Evolutionary conservation across 2,797 vertebrate genomes (phyloP), one percentile per base, ranked within the genome.

Genomic region (Labroides dimidiatus): DNA sequence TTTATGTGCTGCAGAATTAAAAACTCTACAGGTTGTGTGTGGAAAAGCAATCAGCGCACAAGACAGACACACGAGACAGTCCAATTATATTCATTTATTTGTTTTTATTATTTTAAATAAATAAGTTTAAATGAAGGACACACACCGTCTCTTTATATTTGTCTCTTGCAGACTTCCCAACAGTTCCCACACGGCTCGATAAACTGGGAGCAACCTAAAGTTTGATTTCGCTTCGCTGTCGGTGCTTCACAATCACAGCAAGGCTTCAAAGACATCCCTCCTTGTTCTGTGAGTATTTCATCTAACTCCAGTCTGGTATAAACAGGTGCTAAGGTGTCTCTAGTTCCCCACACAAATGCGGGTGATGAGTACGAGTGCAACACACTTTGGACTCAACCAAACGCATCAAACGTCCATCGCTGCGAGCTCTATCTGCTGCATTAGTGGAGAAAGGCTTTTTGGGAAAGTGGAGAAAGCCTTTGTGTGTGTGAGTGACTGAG

Each of bases 401-500:
- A 77, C 61, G 23, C 55, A 66, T 55, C 12, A 23, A 49, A 23
- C 6, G 68, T 66, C 48, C 51, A 57, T 68, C 15, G 48, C 47
- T 64, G 24, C 51, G 44, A 79, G 51, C 41, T 4, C 49, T 67
- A 63, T 72, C 48, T 57, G 55, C 36, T 69, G 36, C 47, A 64
- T 88, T 80, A 82, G 43, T 15, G 62, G 23, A n/a, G 75, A 75
- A 51, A 73, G 44, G 41, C 39, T 53, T 70, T 81, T 66, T 70
- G 30, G 65, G 49, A 64, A 78, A 69, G 60, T 51, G 59, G 50
- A 50, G 56, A 61, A 51, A 68, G 33, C 41, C 16, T 52, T 58
- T 67, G 44, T 74, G 50, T 62, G 70, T 59, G 55, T 41, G 41
- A 58, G 24, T 58, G 51, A 51, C n/a, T 43, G 41, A 58, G 24